Base-by-base conservation (phyloP, 2,888 invertebrate genomes). In the Ligdia adustata region DNA sequence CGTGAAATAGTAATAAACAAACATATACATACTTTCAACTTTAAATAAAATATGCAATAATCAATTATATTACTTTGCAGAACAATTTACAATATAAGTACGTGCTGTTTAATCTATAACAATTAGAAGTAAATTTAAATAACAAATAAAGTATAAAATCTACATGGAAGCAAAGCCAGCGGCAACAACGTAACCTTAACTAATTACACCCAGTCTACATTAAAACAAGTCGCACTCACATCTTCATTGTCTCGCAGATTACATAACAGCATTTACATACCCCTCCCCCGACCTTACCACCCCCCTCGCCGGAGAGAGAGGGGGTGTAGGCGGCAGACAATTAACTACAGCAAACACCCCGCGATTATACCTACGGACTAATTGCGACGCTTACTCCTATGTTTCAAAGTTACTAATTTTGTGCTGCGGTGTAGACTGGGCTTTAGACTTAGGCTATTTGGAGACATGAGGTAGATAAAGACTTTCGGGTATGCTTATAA, bases 291-390 rank as follows among this genome's bases (percentile, higher is more conserved):
- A 5, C 12, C 79, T 79, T 4, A 11, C 9, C 22, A n/a, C 7
- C 6, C 6, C 6, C 22, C 6, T 2, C 22, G 22, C 9, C 7
- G 18, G 40, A 9, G 35, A 12, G 22, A 7, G 22, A 7, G 18
- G 33, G 42, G 42, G 47, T 29, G 58, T 55, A 55, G 69, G 66
- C 63, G 64, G 62, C 62, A 71, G 35, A 68, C 75, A 76, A 82
- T 82, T 80, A 81, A 63, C 67, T 52, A 52, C 60, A 46, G 65
- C 69, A 78, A 79, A 79, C 75, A 80, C 57, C 48, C 57, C 56
- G 38, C 43, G 39, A 62, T 67, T 64, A 63, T 57, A 57, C 56
- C 45, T 51, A 51, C 52, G 44, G 45, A 44, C 51, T 47, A 46
- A 48, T 38, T 52, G 48, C 44, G 27, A 14, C 35, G 33, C 50